Conservation (phyloP, 2,113 vertebrate genomes). For the Hippocampus mohnikei region DNA sequence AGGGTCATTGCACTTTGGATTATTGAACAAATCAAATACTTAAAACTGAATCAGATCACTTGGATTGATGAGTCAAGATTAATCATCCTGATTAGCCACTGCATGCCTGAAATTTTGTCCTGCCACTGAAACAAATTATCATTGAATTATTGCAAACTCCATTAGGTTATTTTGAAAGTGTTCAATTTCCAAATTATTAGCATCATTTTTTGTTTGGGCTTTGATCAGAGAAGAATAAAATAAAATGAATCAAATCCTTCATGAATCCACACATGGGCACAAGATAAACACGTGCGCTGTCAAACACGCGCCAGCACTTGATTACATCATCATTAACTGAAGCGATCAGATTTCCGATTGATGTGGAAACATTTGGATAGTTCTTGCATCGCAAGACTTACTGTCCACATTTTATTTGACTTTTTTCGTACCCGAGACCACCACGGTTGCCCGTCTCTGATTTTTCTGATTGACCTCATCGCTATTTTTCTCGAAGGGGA, state of each 20-base stretch:
- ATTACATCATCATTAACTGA: constrained; percentile 27
- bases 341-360: constrained; percentile 8
- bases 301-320: constrained; percentile 29
- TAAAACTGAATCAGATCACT: neutral
- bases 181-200: no score
- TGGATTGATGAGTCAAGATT: neutral
- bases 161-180: no score
- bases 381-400: neutral
- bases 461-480: neutral
- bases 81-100: neutral
- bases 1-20: neutral
- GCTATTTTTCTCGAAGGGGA: neutral
- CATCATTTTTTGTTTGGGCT: no score
- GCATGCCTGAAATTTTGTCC: no score
- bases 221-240: constrained; percentile 28
- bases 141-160: neutral
- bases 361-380: constrained; percentile 12
- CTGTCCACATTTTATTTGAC: constrained; percentile 14
- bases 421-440: neutral
- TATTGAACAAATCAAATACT: neutral
- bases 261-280: constrained; percentile 16
- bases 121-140: neutral
- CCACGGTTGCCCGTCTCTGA: neutral
- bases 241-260: constrained; percentile 32
- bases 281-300: constrained; percentile 29